These are phyloP conservation scores for Agelastica alni DNA, from an alignment of 2,888 invertebrate species.

Conservation along the genomic window DNA sequence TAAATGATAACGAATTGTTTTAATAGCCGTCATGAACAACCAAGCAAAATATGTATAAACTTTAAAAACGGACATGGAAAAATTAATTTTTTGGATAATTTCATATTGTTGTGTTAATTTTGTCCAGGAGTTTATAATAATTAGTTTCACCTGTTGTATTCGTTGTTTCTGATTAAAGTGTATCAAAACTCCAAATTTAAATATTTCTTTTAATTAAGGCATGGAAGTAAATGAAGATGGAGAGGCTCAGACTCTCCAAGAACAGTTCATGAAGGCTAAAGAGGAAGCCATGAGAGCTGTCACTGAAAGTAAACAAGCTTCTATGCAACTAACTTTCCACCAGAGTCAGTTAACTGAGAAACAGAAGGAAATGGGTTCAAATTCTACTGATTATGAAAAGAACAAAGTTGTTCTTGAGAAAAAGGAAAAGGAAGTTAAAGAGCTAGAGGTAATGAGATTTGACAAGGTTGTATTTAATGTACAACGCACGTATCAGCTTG, in stretches of 20 bases:
- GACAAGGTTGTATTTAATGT: too few species aligned
- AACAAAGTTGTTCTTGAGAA: slow-evolving; percentile 66
- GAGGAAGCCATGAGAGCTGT: slow-evolving; percentile 75
- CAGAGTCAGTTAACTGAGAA: slow-evolving; percentile 67
- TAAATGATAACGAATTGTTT: too few species aligned
- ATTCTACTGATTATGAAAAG: slow-evolving; percentile 68
- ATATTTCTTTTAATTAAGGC: slow-evolving; percentile 64
- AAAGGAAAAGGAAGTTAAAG: slow-evolving; percentile 62
- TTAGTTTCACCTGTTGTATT: too few species aligned
- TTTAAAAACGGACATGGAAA: too few species aligned
- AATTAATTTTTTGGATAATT: too few species aligned
- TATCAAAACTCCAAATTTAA: too few species aligned
- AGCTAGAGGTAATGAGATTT: slow-evolving; percentile 61
- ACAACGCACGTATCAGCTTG: too few species aligned
- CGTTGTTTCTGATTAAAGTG: too few species aligned
- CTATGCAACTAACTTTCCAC: slow-evolving; percentile 73
- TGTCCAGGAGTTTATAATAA: too few species aligned
- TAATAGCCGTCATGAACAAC: too few species aligned
- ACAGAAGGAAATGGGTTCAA: slow-evolving; percentile 68
- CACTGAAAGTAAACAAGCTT: slow-evolving; percentile 77
- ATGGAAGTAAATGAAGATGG: slow-evolving; percentile 78
- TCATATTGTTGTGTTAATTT: too few species aligned
- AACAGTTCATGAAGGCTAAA: slow-evolving; percentile 84
- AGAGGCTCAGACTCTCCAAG: slow-evolving; percentile 81
- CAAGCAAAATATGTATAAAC: too few species aligned